Base-by-base conservation (phyloP, 2,113 vertebrate genomes). In the Tursiops truncatus region DNA sequence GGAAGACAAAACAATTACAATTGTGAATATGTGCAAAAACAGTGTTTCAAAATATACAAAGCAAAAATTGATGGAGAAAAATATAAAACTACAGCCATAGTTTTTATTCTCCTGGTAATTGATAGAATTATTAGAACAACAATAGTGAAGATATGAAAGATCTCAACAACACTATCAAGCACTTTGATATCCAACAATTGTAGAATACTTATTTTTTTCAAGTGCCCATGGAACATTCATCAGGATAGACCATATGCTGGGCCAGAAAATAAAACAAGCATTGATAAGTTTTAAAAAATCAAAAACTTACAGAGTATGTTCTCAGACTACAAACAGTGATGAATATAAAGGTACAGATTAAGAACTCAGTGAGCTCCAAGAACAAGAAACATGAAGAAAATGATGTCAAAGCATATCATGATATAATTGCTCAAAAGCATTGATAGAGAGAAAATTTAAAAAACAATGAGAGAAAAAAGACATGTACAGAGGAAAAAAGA, bases 321-420 rank as follows among this genome's bases (percentile, higher is more conserved):
- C 81, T 73, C 25, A 60, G 74, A 68, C 73, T 85, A 58, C 36
- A 92, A 77, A 77, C 60, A 85, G 50, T 73, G 89, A 67, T 71
- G 38, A 90, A 62, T 77, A 28, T n/a, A 71, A 94, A 93, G 47
- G 23, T 83, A 81, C 8, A 79, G 47, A 95, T 73, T 90, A 93
- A 95, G 81, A 82, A 53, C 10, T 60, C 60, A 92, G 18, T 60
- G 44, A 60, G 31, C 6, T 28, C 21, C 47, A 87, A 83, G 41
- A 81, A 67, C 20, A 96, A 85, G 50, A 96, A 81, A 86, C 56
- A 77, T 79, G 63, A 92, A 68, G 36, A 63, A 91, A 92, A 81
- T 31, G 25, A 68, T 14, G 44, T 62, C 25, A 58, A 89, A 65
- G 2, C 36, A 65, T 62, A 25, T 60, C 53, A 31, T 77, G 65